These are phyloP conservation scores for Puntigrus tetrazona DNA, from an alignment of 2,113 vertebrate genomes.

Conservation along the genomic window DNA sequence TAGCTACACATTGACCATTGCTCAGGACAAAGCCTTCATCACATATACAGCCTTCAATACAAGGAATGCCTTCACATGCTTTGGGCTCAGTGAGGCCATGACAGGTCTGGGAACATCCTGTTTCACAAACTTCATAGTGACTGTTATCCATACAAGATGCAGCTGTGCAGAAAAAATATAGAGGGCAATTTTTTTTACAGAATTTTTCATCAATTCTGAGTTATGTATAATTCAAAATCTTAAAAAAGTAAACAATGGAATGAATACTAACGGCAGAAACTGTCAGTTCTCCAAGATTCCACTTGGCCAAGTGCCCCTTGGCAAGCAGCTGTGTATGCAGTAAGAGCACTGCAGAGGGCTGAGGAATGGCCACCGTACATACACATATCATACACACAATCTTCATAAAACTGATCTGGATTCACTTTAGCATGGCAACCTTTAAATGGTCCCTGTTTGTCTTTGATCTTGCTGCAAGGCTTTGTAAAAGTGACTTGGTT, in stretches of 20 bases:
- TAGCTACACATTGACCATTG: constrained; percentile 55
- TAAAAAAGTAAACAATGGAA: neutral
- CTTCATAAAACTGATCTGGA: constrained; percentile 59
- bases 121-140: constrained; percentile 43
- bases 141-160: constrained; percentile 47
- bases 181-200: neutral
- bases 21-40: constrained; percentile 57
- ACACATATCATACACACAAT: constrained; percentile 71
- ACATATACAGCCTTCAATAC: constrained; percentile 60
- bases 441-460: constrained; percentile 61
- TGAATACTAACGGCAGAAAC: constrained; percentile 68
- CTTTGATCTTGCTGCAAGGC: constrained; percentile 68
- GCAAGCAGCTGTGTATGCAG: constrained; percentile 64
- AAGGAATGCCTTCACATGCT: constrained; percentile 29
- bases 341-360: constrained; percentile 61
- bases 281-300: constrained; percentile 62
- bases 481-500: constrained; percentile 45
- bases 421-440: constrained; percentile 58
- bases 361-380: constrained; percentile 63
- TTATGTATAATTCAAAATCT: neutral
- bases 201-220: neutral
- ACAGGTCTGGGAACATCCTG: constrained; percentile 42
- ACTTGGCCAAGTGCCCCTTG: constrained; percentile 55
- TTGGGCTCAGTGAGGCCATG: constrained; percentile 3
- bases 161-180: constrained; percentile 42